These are phyloP conservation scores for Dasyprocta punctata DNA, from an alignment of 2,113 vertebrate species.

Conservation along the genomic window DNA sequence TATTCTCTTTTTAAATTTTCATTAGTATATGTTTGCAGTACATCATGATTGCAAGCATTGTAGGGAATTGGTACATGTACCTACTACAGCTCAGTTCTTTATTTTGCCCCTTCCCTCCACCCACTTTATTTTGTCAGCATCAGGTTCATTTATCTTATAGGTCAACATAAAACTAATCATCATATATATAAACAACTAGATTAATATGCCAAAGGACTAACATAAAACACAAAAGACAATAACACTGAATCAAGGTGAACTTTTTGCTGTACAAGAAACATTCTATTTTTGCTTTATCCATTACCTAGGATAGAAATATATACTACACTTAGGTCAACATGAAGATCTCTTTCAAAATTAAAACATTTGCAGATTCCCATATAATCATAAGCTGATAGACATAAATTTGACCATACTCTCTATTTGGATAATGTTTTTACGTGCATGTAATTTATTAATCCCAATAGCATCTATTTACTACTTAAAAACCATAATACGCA, in stretches of 20 bases:
- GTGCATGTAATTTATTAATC: neutral
- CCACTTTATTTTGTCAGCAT: neutral
- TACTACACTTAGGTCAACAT: neutral
- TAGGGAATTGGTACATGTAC: neutral
- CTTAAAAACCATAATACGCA: neutral
- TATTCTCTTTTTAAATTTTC: neutral
- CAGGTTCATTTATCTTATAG: neutral
- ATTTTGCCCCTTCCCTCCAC: neutral
- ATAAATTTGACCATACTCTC: neutral
- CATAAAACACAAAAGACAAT: neutral
- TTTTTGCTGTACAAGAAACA: neutral
- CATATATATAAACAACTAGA: neutral
- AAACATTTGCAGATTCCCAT: neutral
- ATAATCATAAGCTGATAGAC: neutral
- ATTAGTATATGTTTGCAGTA: neutral
- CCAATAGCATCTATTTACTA: neutral
- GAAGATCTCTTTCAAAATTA: neutral
- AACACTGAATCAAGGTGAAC: neutral
- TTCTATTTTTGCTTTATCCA: slow-evolving; percentile 38
- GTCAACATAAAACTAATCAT: neutral
- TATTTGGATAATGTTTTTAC: neutral
- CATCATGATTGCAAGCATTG: neutral
- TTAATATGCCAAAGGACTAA: neutral
- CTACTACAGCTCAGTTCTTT: neutral
- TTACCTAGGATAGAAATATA: neutral